These are phyloP conservation scores for Drosophila anomalata DNA, from an alignment of 2,888 invertebrate genomes.

Conservation along the genomic window DNA sequence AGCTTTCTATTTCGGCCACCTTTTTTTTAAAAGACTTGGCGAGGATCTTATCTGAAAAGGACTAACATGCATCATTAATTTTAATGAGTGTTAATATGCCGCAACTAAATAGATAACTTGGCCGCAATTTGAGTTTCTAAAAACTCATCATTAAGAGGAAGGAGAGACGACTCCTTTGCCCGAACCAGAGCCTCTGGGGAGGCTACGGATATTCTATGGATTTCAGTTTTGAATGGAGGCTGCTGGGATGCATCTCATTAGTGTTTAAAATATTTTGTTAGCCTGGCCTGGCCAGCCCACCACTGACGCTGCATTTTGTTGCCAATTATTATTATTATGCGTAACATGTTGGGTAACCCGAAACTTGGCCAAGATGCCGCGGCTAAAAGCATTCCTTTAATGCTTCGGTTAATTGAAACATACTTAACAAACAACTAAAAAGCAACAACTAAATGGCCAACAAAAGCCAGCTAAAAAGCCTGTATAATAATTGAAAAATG, in stretches of 20 bases:
- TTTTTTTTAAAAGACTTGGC: too few relatives aligned
- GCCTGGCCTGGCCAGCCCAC: neutral
- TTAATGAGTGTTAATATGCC: slow-evolving; percentile 66
- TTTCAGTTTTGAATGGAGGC: slow-evolving; percentile 13
- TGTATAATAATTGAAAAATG: slow-evolving; percentile 63
- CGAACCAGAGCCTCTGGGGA: neutral
- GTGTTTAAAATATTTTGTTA: neutral
- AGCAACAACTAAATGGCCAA: slow-evolving; percentile 15
- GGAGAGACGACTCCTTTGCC: neutral
- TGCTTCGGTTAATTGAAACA: slow-evolving; percentile 73
- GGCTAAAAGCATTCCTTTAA: slow-evolving; percentile 77
- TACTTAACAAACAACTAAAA: slow-evolving; percentile 27
- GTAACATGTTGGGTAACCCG: slow-evolving; percentile 69
- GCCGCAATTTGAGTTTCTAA: slow-evolving; percentile 45
- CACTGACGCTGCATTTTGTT: slow-evolving; percentile 3
- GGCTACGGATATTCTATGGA: too few relatives aligned
- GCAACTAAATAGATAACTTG: slow-evolving; percentile 35
- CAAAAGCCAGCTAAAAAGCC: slow-evolving; percentile 4
- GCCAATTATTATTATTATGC: slow-evolving; percentile 69
- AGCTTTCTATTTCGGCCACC: neutral
- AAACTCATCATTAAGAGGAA: slow-evolving; percentile 28
- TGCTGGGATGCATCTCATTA: slow-evolving; percentile 36
- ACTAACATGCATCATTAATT: slow-evolving; percentile 68
- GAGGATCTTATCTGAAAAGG: neutral
- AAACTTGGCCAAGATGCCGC: slow-evolving; percentile 40